phyloP scores from a whole-genome alignment of 2,797 vertebrate genomes.

The Streptopelia turtur region DNA sequence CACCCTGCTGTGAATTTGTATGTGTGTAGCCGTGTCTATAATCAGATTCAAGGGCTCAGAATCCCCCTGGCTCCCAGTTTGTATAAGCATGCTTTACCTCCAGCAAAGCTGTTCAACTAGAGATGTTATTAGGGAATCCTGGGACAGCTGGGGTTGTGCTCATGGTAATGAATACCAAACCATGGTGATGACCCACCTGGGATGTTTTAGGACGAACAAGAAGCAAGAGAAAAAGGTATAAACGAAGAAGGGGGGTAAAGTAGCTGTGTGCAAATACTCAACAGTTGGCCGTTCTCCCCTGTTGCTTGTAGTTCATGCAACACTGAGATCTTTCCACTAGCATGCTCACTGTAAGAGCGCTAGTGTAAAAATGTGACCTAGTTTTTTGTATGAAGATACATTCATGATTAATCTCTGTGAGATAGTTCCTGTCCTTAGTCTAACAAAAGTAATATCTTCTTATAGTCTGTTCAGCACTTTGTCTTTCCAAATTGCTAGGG shows the following conservation, averaged over 20 bases:
- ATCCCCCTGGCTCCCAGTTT: background rate
- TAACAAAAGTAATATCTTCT: background rate
- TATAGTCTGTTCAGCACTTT: background rate
- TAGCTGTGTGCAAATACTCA: background rate
- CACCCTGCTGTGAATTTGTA: background rate
- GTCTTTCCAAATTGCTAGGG: background rate
- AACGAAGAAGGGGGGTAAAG: background rate
- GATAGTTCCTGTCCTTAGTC: background rate
- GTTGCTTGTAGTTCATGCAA: background rate
- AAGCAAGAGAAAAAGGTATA: background rate
- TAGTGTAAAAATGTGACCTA: background rate
- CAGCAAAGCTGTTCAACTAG: background rate
- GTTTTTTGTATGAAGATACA: background rate
- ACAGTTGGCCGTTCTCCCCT: background rate
- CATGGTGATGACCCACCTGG: background rate
- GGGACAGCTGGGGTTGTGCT: background rate
- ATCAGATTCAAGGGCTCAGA: background rate
- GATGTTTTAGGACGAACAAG: background rate
- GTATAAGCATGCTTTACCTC: background rate
- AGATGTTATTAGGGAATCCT: background rate
- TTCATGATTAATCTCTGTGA: background rate
- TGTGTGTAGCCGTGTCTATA: background rate
- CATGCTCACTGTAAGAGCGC: rapidly evolving
- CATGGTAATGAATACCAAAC: background rate
- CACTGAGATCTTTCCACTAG: background rate